phyloP scores from a whole-genome alignment of 2,888 invertebrate species.

The Priocnemis perturbator region DNA sequence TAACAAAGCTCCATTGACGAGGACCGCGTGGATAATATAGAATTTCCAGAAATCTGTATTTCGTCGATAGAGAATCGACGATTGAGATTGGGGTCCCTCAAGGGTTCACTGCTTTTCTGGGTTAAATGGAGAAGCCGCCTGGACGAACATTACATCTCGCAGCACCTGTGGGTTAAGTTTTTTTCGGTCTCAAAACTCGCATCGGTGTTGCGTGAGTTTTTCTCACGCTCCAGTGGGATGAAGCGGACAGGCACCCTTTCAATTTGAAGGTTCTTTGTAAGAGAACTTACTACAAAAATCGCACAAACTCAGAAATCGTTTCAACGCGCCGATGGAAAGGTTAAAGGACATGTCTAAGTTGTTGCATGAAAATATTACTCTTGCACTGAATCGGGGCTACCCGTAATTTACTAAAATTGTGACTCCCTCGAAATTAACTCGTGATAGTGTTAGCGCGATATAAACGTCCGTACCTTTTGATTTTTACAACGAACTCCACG shows the following conservation, averaged over 20 bases:
- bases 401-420: too few species aligned
- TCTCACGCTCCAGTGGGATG: constrained; percentile 57
- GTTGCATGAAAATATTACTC: too few species aligned
- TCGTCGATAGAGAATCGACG: constrained; percentile 38
- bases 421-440: too few species aligned
- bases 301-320: too few species aligned
- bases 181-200: constrained; percentile 7
- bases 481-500: too few species aligned
- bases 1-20: constrained; percentile 55
- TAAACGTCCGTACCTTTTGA: too few species aligned
- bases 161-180: constrained; percentile 42
- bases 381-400: too few species aligned
- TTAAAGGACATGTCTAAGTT: too few species aligned
- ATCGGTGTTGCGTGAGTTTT: constrained; percentile 52
- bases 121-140: constrained; percentile 45
- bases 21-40: constrained; percentile 50
- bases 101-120: constrained; percentile 57
- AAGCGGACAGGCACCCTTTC: too few species aligned
- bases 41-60: constrained; percentile 66
- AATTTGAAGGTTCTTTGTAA: background rate
- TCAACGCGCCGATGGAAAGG: too few species aligned
- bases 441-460: too few species aligned
- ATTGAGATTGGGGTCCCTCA: constrained; percentile 57
- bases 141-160: constrained; percentile 17
- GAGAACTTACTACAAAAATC: background rate